Evolutionary conservation across 2,797 vertebrate species (phyloP), one percentile per base, ranked within the genome.

Genomic region (Calcarius lapponicus): DNA sequence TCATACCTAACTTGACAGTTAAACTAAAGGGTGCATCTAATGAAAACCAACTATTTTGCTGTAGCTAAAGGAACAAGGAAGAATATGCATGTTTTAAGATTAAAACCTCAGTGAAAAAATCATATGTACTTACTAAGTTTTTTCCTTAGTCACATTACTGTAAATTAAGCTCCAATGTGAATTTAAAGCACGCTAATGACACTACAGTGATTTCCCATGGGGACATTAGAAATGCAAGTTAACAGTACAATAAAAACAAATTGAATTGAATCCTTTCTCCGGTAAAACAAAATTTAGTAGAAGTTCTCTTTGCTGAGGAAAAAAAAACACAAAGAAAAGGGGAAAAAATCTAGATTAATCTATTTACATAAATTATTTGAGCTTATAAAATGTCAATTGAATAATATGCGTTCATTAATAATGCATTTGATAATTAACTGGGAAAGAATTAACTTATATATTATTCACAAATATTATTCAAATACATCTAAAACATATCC

Each of bases 391-490:
- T 56, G 34, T 78, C 53, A 36, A n/a, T 65, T 86, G 79, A 96
- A 74, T 86, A 89, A 92, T 87, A 76, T 0, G 2, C 81, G 36
- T 48, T 89, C 22, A 0, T 94, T 92, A 96, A 95, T 91, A 94
- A 94, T 91, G 17, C 12, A 93, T 92, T 92, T 87, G 48, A 65
- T 50, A 42, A 91, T 87, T 95, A 75, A 90, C 57, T 78, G 47
- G 48, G 65, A 31, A 91, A 96, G 94, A 79, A 60, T 42, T 61
- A 51, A 36, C 65, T 95, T 56, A 88, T 91, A 38, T 93, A 95
- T 95, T 93, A 95, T 92, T 97, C 66, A 92, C 38, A 93, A 93
- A 87, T 91, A 91, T 92, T 94, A 89, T 93, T 91, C 70, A 88
- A 93, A 89, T 66, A 62, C 10, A 6, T 69, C 79, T 86, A 69